These are phyloP conservation scores for Pherbina coryleti DNA, from an alignment of 2,888 invertebrate genomes.

Conservation along the genomic window DNA sequence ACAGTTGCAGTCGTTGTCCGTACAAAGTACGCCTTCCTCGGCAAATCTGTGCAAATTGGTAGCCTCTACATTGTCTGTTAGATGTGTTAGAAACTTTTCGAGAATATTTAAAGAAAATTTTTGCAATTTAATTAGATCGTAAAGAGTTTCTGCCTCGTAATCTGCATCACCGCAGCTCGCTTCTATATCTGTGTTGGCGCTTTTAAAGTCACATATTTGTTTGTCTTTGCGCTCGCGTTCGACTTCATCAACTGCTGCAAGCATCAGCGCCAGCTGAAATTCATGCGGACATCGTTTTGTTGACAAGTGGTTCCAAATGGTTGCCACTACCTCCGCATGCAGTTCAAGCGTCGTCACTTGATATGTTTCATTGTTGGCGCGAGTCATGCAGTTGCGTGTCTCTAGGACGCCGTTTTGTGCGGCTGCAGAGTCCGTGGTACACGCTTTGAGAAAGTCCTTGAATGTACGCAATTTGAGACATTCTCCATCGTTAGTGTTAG, in stretches of 20 bases:
- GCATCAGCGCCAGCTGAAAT: slow-evolving; percentile 55
- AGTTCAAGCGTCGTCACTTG: slow-evolving; percentile 54
- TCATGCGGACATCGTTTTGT: slow-evolving; percentile 54
- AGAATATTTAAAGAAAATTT: slow-evolving; percentile 55
- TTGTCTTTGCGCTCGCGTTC: slow-evolving; percentile 44
- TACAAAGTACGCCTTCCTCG: slow-evolving; percentile 48
- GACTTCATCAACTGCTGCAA: slow-evolving; percentile 47
- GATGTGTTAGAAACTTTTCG: slow-evolving; percentile 54
- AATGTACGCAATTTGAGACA: slow-evolving; percentile 56
- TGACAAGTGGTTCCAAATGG: slow-evolving; percentile 57
- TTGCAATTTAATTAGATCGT: slow-evolving; percentile 60
- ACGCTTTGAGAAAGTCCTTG: slow-evolving; percentile 53
- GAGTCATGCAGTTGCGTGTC: slow-evolving; percentile 57
- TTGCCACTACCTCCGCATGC: slow-evolving; percentile 54
- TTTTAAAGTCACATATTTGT: slow-evolving; percentile 42
- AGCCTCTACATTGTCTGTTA: slow-evolving; percentile 59
- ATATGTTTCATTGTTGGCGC: slow-evolving; percentile 60
- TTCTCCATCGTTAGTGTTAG: slow-evolving; percentile 35
- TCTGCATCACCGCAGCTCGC: background rate
- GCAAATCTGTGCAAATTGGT: slow-evolving; percentile 55
- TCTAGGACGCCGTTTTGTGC: slow-evolving; percentile 39
- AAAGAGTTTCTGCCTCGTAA: slow-evolving; percentile 39
- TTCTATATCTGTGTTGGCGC: background rate
- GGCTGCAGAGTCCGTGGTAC: slow-evolving; percentile 37
- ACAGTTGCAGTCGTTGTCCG: slow-evolving; percentile 44